A percentile compares a stretch with the other conserved stretches of the same genome.
Evolutionary conservation across 1,140 invertebrate genomes (phyloP).

Genomic region (Octopus sinensis): DNA sequence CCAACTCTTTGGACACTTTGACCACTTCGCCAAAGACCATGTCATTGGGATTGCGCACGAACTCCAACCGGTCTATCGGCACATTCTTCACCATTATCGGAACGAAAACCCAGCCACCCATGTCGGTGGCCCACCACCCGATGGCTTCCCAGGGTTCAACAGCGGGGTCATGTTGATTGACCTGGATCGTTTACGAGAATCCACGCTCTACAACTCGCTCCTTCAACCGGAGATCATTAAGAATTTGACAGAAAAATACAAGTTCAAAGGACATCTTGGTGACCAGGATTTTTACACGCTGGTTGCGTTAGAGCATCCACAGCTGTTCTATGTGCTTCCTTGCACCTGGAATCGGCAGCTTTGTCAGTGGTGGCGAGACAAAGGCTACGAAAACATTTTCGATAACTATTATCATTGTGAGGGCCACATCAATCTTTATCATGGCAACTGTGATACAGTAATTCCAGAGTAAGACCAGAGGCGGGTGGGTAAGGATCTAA

Average conservation of each 20-base stretch:
- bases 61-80: constrained; percentile 77
- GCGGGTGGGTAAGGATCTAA: too few species aligned
- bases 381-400: constrained; percentile 76
- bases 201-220: constrained; percentile 63
- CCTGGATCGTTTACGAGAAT: constrained; percentile 68
- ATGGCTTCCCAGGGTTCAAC: constrained; percentile 76
- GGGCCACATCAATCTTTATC: constrained; percentile 72
- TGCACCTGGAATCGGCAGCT: constrained; percentile 83
- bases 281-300: constrained; percentile 87
- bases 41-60: constrained; percentile 76
- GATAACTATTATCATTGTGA: constrained; percentile 73
- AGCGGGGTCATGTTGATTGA: constrained; percentile 77
- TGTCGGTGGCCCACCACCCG: constrained; percentile 63
- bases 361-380: constrained; percentile 79
- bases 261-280: constrained; percentile 74
- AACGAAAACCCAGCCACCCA: constrained; percentile 64
- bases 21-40: constrained; percentile 63
- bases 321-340: constrained; percentile 73
- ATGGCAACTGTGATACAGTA: constrained; percentile 81
- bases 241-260: constrained; percentile 69
- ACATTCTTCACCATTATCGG: constrained; percentile 72
- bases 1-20: constrained; percentile 69
- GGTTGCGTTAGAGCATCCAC: constrained; percentile 69
- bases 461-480: constrained; percentile 60
- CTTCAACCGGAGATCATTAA: constrained; percentile 63